These are phyloP conservation scores for Lordiphosa andalusiaca DNA, from an alignment of 2,888 invertebrate genomes.

Conservation along the genomic window DNA sequence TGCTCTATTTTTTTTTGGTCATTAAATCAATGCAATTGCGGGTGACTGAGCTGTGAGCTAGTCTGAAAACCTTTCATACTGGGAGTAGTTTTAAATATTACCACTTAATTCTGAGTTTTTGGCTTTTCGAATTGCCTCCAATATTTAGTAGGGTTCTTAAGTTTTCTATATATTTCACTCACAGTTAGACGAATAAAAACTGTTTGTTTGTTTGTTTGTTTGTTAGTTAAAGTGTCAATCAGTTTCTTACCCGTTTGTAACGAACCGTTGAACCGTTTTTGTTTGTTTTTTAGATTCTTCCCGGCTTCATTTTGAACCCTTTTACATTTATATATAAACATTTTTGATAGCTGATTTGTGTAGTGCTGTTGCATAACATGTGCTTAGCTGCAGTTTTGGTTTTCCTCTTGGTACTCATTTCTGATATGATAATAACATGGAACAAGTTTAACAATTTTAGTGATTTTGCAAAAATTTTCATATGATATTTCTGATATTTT, in stretches of 20 bases:
- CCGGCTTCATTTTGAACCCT: slow-evolving; percentile 11
- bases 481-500: slow-evolving; percentile 81
- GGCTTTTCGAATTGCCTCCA: slow-evolving; percentile 19
- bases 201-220: not conserved
- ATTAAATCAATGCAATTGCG: slow-evolving; percentile 69
- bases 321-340: not conserved
- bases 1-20: not conserved
- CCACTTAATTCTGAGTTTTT: not conserved
- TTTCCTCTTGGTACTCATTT: slow-evolving; percentile 38
- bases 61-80: slow-evolving; percentile 67
- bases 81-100: slow-evolving; percentile 67
- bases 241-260: slow-evolving; percentile 25
- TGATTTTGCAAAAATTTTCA: slow-evolving; percentile 48
- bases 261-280: slow-evolving; percentile 21
- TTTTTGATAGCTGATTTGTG: not conserved
- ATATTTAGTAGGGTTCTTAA: slow-evolving; percentile 30
- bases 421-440: slow-evolving; percentile 28
- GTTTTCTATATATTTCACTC: slow-evolving; percentile 8
- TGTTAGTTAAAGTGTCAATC: too few relatives aligned
- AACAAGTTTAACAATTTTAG: slow-evolving; percentile 52
- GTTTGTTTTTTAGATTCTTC: slow-evolving; percentile 13
- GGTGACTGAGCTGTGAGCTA: slow-evolving; percentile 27
- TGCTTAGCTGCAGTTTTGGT: slow-evolving; percentile 17
- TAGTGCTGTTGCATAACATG: slow-evolving; percentile 28
- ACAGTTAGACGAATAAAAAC: not conserved